Evolutionary conservation across 53 echinoderm and acorn worm genomes (phyloP).

Genomic region (Hippasteria phrygiana): DNA sequence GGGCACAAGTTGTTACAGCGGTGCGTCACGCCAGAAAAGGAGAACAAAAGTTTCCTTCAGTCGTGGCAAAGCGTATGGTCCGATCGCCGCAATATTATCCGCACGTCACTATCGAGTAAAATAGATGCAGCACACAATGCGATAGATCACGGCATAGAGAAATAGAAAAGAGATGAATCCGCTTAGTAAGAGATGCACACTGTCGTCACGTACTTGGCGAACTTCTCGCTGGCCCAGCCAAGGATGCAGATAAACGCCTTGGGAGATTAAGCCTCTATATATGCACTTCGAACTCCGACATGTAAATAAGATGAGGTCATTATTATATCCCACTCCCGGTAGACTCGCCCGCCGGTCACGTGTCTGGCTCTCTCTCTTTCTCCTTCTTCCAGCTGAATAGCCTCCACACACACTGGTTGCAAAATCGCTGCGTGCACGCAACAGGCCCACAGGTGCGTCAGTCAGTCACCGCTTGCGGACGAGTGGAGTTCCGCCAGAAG

Average conservation of each 20-base stretch:
- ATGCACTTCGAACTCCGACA: conserved; percentile 67
- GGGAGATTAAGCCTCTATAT: conserved; percentile 65
- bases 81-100: conserved; percentile 32
- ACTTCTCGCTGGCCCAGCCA: conserved; percentile 58
- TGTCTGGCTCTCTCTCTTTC: conserved; percentile 13
- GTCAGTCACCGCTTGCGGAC: conserved; percentile 53
- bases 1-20: conserved; percentile 51
- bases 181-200: conserved; percentile 49
- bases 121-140: background rate
- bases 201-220: conserved; percentile 54
- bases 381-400: background rate
- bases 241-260: conserved; percentile 63
- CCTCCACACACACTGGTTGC: conserved; percentile 12
- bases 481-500: conserved; percentile 26
- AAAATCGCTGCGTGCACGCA: background rate
- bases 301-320: conserved; percentile 63
- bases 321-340: conserved; percentile 40
- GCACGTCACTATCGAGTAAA: conserved; percentile 1
- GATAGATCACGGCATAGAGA: conserved; percentile 4
- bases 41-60: conserved; percentile 40
- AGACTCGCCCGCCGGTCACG: conserved; percentile 59
- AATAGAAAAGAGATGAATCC: conserved; percentile 1
- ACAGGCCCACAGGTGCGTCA: conserved; percentile 12
- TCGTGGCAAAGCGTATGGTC: background rate
- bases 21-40: conserved; percentile 22